Base-by-base conservation (phyloP, 2,888 invertebrate genomes). In the Drosophila picticornis region DNA sequence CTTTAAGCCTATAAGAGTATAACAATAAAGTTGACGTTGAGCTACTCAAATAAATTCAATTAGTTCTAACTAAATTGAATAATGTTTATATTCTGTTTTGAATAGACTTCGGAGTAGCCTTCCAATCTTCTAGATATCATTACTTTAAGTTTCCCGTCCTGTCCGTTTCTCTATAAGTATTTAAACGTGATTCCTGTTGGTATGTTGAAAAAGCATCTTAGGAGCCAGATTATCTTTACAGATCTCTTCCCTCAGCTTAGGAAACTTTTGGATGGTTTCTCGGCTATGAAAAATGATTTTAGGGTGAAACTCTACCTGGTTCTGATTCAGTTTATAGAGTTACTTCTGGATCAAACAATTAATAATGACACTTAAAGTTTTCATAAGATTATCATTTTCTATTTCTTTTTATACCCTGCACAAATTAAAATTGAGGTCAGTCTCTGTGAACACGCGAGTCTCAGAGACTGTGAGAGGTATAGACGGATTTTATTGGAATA, bases 21-120 rank as follows among this genome's bases (percentile, higher is more conserved):
- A 40, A 38, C 29, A 34, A 34, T 40, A 11, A 25, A 27, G 27
- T 22, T 22, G 50, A 19, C 22, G 32, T n/a, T n/a, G 29, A 58
- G 63, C 36, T 63, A 16, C 11, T 10, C 51, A 40, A 32, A 46
- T 58, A 58, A 58, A 32, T 34, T 48, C 22, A 59, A 43, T 66
- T 34, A 29, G 63, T 63, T 62, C 2, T 13, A 51, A 25, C 25
- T 16, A 19, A 29, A 36, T 13, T 36, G 19, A 32, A 34, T n/a
- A 32, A 43, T 32, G 3, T 25, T 16, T 40, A n/a, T 38, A 7
- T n/a, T 4, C 36, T 6, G 22, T 22, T 19, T 2, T 13, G 16
- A 34, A 34, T 34, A 34, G 34, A 34, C 34, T 34, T 0, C 11
- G 6, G 43, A 43, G 11, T 22, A 22, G 11, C 11, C 13, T 43